A percentile compares a stretch with the other conserved stretches of the same genome.
Evolutionary conservation across 2,888 invertebrate species (phyloP).

Genomic region (Drosophila putrida): DNA sequence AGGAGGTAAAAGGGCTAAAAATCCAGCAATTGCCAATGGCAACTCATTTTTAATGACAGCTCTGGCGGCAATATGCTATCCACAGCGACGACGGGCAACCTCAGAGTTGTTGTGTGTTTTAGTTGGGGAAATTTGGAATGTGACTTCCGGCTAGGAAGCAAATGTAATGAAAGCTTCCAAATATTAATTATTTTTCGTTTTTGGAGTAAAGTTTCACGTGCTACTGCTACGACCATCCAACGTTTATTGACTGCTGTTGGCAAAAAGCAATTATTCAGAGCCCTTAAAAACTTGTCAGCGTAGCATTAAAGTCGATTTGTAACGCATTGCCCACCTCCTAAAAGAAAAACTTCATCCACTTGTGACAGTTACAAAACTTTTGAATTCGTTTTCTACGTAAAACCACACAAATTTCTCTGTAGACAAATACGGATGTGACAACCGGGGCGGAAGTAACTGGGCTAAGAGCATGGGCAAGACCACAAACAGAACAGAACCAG

Average conservation of each 20-base stretch:
- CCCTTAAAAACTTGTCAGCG: constrained; percentile 41
- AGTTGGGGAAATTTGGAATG: constrained; percentile 12
- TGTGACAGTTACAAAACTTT: constrained; percentile 41
- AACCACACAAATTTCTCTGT: constrained; percentile 5
- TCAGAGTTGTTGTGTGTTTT: constrained; percentile 4
- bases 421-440: constrained; percentile 19
- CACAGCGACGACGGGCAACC: no score
- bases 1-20: background rate
- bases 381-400: constrained; percentile 36
- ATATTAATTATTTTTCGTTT: constrained; percentile 51
- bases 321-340: background rate
- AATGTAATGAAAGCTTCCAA: constrained; percentile 22
- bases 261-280: constrained; percentile 34
- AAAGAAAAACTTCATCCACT: constrained; percentile 28
- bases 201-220: constrained; percentile 26
- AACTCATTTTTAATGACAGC: constrained; percentile 34
- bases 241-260: constrained; percentile 39
- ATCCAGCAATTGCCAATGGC: constrained; percentile 8
- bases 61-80: constrained; percentile 10
- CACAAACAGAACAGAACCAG: background rate
- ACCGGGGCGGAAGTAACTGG: constrained; percentile 6
- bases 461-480: background rate
- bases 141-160: constrained; percentile 30
- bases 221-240: constrained; percentile 11
- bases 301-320: constrained; percentile 24